Base-by-base conservation (phyloP, 2,797 vertebrate genomes). In the Falco biarmicus region DNA sequence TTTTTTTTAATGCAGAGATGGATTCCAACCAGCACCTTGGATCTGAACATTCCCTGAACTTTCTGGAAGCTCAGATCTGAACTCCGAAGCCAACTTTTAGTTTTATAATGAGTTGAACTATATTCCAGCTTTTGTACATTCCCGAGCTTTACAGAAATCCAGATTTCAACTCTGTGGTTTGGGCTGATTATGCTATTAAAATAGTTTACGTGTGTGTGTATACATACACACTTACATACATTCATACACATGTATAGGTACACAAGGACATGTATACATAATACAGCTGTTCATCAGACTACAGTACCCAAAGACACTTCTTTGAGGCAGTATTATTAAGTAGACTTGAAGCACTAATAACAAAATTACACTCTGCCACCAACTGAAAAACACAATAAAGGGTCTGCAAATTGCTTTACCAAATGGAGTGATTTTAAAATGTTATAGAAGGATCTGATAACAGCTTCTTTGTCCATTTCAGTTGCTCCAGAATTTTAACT, bases 11-110 rank as follows among this genome's bases (percentile, higher is more conserved):
- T 79, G 89, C 15, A 63, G 41, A 89, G 53, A 71, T 59, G 65
- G 64, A 92, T 80, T 89, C 57, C 57, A 83, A 93, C 34, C 84
- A 94, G 84, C 15, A 84, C 34, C 10, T 66, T 77, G 90, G 71
- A 89, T 89, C 29, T 56, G 29, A 89, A 69, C 81, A 93, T 60
- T 85, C 84, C 61, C 69, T 81, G 34, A 94, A 93, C 84, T 73
- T 96, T 89, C 59, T 92, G 51, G 69, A 93, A 96, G 93, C 60
- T 90, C 69, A 69, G 25, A 34, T 78, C 47, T 89, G 87, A 93
- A 85, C 53, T 83, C 73, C 41, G n/a, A 89, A 95, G 89, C 69
- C 90, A 94, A 13, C 28, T 90, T 90, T 45, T 80, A 83, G 54
- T 57, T 89, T 93, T 63, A 45, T 48, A 89, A 89, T 6, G 20